Evolutionary conservation across 2,797 vertebrate species (phyloP), one percentile per base, ranked within the genome.

Genomic region (Peromyscus melanophrys): DNA sequence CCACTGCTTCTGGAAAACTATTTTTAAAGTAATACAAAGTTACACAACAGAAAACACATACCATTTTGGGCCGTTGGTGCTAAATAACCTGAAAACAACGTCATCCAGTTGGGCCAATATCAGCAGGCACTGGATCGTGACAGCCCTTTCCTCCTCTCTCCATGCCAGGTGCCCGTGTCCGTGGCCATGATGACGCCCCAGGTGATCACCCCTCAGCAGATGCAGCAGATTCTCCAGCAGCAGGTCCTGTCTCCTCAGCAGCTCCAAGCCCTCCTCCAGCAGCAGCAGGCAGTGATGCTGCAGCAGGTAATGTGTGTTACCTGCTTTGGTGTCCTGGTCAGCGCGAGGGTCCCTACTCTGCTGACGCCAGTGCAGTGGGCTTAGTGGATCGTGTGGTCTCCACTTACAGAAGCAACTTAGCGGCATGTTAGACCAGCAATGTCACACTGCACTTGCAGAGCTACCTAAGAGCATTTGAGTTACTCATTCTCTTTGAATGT

Each of bases 141-240:
- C 31, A 27, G 0, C n/a, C 2, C 27, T 80, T 34, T 90, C 49
- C 49, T 59, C 84, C 34, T 78, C 75, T 98, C 97, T 92, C 96
- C 84, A 95, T 91, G 78, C 96, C 98, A 99, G 99, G 99, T 99
- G 98, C 99, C 99, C 98, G 99, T 99, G 99, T 99, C 99, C 93
- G 99, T 99, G 99, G 99, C 99, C 99, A 99, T 99, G 99, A 99
- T 99, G 99, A 99, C 99, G 98, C 99, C 99, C 99, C 99, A 99
- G 99, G 99, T 99, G 99, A 99, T 99, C 99, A 99, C 99, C 97
- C 99, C 99, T 97, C 99, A 99, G 99, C 99, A 99, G 99, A 99
- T 99, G 99, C 99, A 99, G 99, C 99, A 99, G 98, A 99, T 99
- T 98, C 99, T 99, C 96, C 99, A 99, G 98, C 99, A 99, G 99